Evolutionary conservation across 1,140 invertebrate genomes (phyloP).

Genomic region (Trinorchestia longiramus): DNA sequence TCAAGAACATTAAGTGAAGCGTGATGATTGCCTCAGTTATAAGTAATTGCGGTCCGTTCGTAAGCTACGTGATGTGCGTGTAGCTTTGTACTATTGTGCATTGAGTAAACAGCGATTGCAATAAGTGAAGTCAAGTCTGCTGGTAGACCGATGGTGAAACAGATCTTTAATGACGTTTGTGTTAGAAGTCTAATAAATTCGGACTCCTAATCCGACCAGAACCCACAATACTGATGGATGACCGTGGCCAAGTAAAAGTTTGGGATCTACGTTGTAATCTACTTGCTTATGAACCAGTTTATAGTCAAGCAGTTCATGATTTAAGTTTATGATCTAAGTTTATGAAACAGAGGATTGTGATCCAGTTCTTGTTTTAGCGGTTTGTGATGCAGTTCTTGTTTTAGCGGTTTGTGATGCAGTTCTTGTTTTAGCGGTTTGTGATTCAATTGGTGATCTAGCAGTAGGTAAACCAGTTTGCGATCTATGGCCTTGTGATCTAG

Average conservation of each 20-base stretch:
- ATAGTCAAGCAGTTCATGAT: too few relatives aligned
- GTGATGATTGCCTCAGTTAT: not conserved
- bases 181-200: not conserved
- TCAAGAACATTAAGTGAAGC: not conserved
- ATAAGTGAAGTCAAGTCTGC: not conserved
- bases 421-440: not conserved
- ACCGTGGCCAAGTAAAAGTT: not conserved
- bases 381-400: not conserved
- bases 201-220: not conserved
- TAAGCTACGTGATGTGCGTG: not conserved
- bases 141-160: not conserved
- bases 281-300: not conserved
- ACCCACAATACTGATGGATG: not conserved
- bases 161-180: not conserved
- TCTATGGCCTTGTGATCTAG: not conserved
- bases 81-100: not conserved
- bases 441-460: not conserved
- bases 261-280: not conserved
- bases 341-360: not conserved
- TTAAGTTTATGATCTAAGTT: too few relatives aligned
- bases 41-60: not conserved
- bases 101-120: not conserved
- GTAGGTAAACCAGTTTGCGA: not conserved
- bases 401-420: not conserved
- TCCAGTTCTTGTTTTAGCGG: too few relatives aligned